These are phyloP conservation scores for Pomatorhinus ruficollis DNA, from an alignment of 2,113 vertebrate genomes.

Conservation along the genomic window DNA sequence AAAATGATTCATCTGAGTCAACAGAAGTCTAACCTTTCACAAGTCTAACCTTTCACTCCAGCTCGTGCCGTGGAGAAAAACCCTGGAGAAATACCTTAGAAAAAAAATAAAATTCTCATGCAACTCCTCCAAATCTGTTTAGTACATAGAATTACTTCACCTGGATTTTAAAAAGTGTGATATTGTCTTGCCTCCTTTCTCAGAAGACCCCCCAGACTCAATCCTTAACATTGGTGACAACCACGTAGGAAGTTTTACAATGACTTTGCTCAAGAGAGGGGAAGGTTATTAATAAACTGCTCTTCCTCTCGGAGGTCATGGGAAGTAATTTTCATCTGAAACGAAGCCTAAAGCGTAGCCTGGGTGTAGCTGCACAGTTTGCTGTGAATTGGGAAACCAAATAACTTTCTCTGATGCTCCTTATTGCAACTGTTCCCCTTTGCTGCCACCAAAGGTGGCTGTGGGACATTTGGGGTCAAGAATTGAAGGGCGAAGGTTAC, in stretches of 20 bases:
- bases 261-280: background rate
- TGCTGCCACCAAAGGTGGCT: background rate
- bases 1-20: background rate
- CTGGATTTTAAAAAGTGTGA: background rate
- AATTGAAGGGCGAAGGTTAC: slow-evolving; percentile 54
- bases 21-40: background rate
- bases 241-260: background rate
- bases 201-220: background rate
- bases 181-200: background rate
- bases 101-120: background rate
- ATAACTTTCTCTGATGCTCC: background rate
- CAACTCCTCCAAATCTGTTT: background rate
- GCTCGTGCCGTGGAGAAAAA: background rate
- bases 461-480: slow-evolving; percentile 44
- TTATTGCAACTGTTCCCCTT: background rate
- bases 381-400: background rate
- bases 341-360: background rate
- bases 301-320: background rate
- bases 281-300: background rate
- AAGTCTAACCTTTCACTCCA: background rate
- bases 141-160: background rate
- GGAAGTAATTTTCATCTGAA: background rate
- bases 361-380: background rate
- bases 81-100: background rate
- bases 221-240: background rate